These are phyloP conservation scores for Poeciliopsis turrubarensis DNA, from an alignment of 2,113 vertebrate genomes.

Conservation along the genomic window DNA sequence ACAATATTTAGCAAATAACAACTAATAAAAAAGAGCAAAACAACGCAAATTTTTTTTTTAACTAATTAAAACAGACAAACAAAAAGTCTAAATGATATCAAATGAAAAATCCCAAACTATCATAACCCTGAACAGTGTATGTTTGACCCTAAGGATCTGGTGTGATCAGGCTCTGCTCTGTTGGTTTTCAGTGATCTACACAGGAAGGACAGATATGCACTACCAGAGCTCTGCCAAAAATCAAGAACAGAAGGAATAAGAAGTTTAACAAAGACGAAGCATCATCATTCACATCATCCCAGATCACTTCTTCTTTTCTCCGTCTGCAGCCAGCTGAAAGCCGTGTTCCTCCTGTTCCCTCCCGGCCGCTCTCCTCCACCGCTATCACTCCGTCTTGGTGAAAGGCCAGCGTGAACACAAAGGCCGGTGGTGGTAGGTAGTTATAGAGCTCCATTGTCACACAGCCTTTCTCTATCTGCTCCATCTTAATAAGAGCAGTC, in stretches of 20 bases:
- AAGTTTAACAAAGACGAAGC: constrained; percentile 18
- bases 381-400: constrained; percentile 56
- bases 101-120: no score
- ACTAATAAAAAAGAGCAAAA: no score
- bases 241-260: not conserved
- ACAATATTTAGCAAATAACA: no score
- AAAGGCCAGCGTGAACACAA: constrained; percentile 72
- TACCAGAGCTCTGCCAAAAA: not conserved
- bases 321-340: constrained; percentile 27
- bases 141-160: no score
- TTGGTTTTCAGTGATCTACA: not conserved
- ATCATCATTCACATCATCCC: constrained; percentile 46
- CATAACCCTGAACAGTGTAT: no score
- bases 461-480: constrained; percentile 76
- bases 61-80: no score
- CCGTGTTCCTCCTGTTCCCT: not conserved
- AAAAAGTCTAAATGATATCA: no score
- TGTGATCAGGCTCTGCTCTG: no score
- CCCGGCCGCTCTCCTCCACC: constrained; percentile 8
- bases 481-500: constrained; percentile 85
- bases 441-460: constrained; percentile 70
- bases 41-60: no score
- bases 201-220: not conserved
- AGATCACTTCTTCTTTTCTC: constrained; percentile 50
- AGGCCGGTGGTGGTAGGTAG: constrained; percentile 61